Evolutionary conservation across 2,888 invertebrate genomes (phyloP), one percentile per base, ranked within the genome.

Genomic region (Poecilobothrus nobilitatus): DNA sequence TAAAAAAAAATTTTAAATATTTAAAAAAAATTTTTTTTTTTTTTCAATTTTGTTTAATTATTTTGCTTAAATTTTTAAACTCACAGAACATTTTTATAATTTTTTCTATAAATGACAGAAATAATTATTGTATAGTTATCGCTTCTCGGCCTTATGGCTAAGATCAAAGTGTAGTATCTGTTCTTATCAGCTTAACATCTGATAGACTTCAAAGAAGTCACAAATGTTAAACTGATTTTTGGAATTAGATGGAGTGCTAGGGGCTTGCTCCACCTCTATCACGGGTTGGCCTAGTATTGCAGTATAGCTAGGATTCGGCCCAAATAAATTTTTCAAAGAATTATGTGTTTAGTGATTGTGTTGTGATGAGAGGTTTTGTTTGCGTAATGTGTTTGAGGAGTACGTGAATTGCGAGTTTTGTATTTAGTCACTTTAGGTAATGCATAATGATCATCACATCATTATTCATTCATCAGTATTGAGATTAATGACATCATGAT

Each of bases 111-210:
- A 20, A 22, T 12, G 7, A 7, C 5, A 7, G 9, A 21, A 34
- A 44, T 22, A 21, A 15, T 5, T 4, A n/a, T 27, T 37, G 8
- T 3, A 1, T 1, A 67, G 75, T 74, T 78, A 83, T 83, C 83
- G 83, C 83, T 83, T 83, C 83, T 83, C 83, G 82, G 82, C 83
- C 82, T 82, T 79, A 81, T 82, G 85, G 85, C 86, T 86, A 85
- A 84, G 84, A 85, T 84, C 84, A 85, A 85, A 85, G 84, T 85
- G 85, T 85, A 84, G 84, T 84, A 86, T 86, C 86, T 86, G 86
- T 86, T 86, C 86, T 87, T 86, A 86, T 86, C 85, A 86, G 86
- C 86, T 86, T 86, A 86, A 87, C 86, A 86, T 86, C 86, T 87
- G 86, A 86, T 87, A 86, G 82, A 82, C 81, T 80, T 82, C 83